Evolutionary conservation across 1,140 invertebrate species (phyloP).

Genomic region (Charaxes varanes): DNA sequence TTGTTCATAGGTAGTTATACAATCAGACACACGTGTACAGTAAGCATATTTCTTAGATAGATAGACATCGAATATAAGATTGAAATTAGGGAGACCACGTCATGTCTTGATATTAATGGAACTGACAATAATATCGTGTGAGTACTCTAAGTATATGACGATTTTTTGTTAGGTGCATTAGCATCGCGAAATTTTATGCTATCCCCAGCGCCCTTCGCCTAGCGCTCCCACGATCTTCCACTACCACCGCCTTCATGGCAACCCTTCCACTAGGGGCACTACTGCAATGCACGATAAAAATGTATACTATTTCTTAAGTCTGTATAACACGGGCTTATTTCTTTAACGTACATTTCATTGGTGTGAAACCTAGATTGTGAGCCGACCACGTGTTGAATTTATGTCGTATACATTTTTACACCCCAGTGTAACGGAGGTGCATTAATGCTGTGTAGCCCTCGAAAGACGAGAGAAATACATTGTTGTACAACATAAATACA

Average conservation of each 20-base stretch:
- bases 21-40: conserved; percentile 9
- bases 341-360: conserved; percentile 36
- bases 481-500: conserved; percentile 18
- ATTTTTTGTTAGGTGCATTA: conserved; percentile 28
- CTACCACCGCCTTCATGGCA: conserved; percentile 52
- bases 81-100: conserved; percentile 36
- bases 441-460: no score
- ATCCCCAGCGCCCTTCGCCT: conserved; percentile 57
- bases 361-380: conserved; percentile 31
- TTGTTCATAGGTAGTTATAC: conserved; percentile 16
- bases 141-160: conserved; percentile 15
- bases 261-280: conserved; percentile 36
- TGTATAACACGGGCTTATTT: background rate
- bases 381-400: conserved; percentile 27
- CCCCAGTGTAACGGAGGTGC: background rate
- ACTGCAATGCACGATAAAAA: conserved; percentile 36
- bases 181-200: conserved; percentile 32
- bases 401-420: conserved; percentile 4
- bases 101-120: conserved; percentile 25
- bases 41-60: conserved; percentile 20
- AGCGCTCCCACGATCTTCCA: conserved; percentile 61
- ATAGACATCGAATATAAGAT: conserved; percentile 23
- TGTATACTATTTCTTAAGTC: conserved; percentile 13
- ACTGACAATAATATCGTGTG: conserved; percentile 26
- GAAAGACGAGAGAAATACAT: no score